These are phyloP conservation scores for Sorex fumeus DNA, from an alignment of 2,113 vertebrate species.

Conservation along the genomic window DNA sequence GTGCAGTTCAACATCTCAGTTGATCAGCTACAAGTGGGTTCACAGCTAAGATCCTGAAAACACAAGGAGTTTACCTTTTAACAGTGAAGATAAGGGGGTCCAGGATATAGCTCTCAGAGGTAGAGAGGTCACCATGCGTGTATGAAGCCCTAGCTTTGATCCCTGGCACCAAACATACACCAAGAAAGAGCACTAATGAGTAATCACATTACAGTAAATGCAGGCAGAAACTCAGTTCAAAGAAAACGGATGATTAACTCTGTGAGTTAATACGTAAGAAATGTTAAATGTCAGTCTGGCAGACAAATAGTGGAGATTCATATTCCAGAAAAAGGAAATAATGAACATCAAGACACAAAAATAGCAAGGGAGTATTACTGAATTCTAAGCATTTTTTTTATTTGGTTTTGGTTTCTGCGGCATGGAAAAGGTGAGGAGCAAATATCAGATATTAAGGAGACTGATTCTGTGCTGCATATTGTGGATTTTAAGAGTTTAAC, in stretches of 20 bases:
- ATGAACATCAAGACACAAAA: not conserved
- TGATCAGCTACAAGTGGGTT: not conserved
- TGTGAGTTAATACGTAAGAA: too few relatives aligned
- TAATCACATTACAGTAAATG: not conserved
- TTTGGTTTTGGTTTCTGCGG: not conserved
- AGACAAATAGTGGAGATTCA: not conserved
- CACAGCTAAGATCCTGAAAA: not conserved
- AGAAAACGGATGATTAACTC: not conserved
- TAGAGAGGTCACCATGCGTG: not conserved
- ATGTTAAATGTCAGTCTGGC: not conserved
- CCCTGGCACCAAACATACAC: too few relatives aligned
- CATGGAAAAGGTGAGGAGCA: constrained; percentile 9
- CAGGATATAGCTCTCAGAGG: too few relatives aligned
- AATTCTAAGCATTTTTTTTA: not conserved
- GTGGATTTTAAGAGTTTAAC: not conserved
- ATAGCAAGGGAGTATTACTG: not conserved
- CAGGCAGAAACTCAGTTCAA: not conserved
- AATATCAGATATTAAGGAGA: not conserved
- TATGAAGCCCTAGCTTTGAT: not conserved
- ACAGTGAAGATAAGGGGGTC: too few relatives aligned
- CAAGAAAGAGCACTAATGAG: not conserved
- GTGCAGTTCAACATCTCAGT: not conserved
- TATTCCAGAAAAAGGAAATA: not conserved
- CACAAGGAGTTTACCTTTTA: not conserved
- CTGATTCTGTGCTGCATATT: not conserved